Percentiles rank a stretch among this genome's conserved stretches.
Evolutionary conservation across 2,797 vertebrate genomes (phyloP).

Genomic region (Taeniopygia guttata): DNA sequence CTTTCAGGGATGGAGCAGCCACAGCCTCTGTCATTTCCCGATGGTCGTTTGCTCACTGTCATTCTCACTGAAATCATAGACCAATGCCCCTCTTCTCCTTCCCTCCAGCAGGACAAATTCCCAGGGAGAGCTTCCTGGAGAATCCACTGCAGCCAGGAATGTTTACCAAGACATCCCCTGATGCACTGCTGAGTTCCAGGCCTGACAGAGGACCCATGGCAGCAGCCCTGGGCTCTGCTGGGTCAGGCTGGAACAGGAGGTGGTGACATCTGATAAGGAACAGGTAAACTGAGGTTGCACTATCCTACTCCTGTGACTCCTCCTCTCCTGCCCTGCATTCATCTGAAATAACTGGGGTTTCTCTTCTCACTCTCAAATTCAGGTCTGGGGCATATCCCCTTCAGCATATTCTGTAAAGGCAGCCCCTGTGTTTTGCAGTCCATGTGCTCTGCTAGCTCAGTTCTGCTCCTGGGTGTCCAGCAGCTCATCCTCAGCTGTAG

Average conservation of each 20-base stretch:
- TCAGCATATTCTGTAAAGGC: background rate
- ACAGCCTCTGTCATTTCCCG: background rate
- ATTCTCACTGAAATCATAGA: background rate
- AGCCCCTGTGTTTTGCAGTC: background rate
- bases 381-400: background rate
- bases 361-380: background rate
- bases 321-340: background rate
- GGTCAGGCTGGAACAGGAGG: background rate
- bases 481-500: background rate
- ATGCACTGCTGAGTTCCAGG: rapidly evolving
- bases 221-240: rapidly evolving
- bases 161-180: background rate
- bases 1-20: background rate
- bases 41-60: rapidly evolving
- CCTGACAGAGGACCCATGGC: background rate
- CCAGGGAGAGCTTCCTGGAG: background rate
- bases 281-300: background rate
- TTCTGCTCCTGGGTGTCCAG: background rate
- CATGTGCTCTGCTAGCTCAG: background rate
- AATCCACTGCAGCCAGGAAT: background rate
- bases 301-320: background rate
- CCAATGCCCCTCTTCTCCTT: background rate
- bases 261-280: background rate
- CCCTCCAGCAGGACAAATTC: background rate
- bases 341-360: background rate